Base-by-base conservation (phyloP, 2,797 vertebrate genomes). In the Halcyon smyrnensis region DNA sequence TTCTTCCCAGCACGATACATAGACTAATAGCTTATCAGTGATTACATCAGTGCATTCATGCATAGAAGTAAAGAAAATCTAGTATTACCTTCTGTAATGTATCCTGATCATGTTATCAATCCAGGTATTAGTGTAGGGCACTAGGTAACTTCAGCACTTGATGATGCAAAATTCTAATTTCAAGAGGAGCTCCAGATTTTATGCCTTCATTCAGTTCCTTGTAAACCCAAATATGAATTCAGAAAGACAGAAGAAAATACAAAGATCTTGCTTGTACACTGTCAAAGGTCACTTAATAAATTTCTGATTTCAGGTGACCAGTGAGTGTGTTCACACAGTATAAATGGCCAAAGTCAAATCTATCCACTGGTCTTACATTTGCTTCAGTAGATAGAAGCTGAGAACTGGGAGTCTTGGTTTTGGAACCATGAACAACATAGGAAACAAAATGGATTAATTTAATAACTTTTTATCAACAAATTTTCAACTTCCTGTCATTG, bases 41-140 rank as follows among this genome's bases (percentile, higher is more conserved):
- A n/a, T 36, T 67, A 15, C 11, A 50, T 59, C 24, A 54, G 12
- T 56, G 18, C 51, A 12, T 79, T 67, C 15, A 41, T 36, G 7
- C 28, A 30, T 15, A 56, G 39, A 87, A 63, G 16, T 75, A 36
- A 70, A 82, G 25, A 0, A 9, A 53, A 53, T 82, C 13, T 45
- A 32, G 8, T 50, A 30, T 51, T 69, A 41, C 6, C 6, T 64
- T 89, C 37, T 78, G 16, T 79, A 69, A 59, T 53, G 15, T 27
- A 21, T 46, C 50, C 19, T 86, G 34, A 20, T 30, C 9, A 4
- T 5, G 4, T 56, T 65, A 30, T 5, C 0, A 0, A 37, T 75
- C 9, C 32, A 59, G 27, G 18, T 2, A 0, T 79, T 71, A 32
- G 8, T 7, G 18, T 37, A 75, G 25, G 16, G 19, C 11, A 16